Evolutionary conservation across 2,113 vertebrate genomes (phyloP).

Genomic region (Mohoua ochrocephala): DNA sequence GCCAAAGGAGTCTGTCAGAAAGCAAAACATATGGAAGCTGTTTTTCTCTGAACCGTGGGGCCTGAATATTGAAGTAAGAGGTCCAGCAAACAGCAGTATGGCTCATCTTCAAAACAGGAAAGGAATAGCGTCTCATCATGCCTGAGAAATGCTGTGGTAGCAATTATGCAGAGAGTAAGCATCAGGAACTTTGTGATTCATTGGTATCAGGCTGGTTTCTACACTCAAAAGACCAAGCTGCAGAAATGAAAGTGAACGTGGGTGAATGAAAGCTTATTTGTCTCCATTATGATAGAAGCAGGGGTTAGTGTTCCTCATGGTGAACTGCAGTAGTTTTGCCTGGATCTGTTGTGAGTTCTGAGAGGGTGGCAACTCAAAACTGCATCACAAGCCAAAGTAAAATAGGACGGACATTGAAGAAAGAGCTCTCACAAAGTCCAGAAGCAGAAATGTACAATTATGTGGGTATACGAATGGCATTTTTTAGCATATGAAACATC

Average conservation of each 20-base stretch:
- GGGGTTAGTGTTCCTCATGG: not conserved
- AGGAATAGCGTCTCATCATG: not conserved
- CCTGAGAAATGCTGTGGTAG: not conserved
- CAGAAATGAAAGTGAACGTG: not conserved
- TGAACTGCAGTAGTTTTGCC: not conserved
- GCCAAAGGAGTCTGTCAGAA: conserved; percentile 5
- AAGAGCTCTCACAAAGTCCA: not conserved
- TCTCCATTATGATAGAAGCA: not conserved
- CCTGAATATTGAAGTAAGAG: not conserved
- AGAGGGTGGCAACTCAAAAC: not conserved
- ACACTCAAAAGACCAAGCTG: not conserved
- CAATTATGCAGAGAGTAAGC: not conserved
- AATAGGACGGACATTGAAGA: not conserved
- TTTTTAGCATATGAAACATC: not conserved
- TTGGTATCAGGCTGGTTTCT: not conserved
- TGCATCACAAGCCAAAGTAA: not conserved
- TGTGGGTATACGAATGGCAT: not conserved
- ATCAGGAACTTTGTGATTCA: not conserved
- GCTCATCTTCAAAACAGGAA: not conserved
- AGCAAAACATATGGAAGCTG: conserved; percentile 9
- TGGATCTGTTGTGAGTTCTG: not conserved
- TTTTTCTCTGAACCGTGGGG: not conserved
- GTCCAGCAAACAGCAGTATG: not conserved
- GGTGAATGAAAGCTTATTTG: not conserved
- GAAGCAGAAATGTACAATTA: not conserved